phyloP scores from a whole-genome alignment of 2,888 invertebrate genomes.

The Drosophila histrio region DNA sequence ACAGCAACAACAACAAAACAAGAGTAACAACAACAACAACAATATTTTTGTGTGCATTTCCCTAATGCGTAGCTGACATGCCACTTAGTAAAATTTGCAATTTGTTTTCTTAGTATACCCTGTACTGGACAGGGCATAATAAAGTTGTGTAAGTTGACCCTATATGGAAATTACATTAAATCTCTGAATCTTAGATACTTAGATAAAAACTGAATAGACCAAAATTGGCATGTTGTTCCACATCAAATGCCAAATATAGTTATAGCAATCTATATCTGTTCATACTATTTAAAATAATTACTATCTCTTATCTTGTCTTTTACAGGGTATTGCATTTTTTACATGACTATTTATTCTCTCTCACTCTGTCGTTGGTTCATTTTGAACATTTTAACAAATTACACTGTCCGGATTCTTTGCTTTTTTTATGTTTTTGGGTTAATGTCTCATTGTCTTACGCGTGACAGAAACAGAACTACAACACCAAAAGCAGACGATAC shows the following conservation, averaged over 20 bases:
- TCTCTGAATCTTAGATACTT: background rate
- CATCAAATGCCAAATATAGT: background rate
- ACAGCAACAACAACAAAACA: slow-evolving; percentile 18
- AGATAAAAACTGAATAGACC: background rate
- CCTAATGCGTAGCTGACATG: slow-evolving; percentile 61
- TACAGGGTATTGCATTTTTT: slow-evolving; percentile 21
- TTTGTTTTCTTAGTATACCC: slow-evolving; percentile 22
- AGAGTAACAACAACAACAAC: slow-evolving; percentile 12
- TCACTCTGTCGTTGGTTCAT: background rate
- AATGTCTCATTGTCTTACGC: slow-evolving; percentile 73
- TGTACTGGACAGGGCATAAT: slow-evolving; percentile 6
- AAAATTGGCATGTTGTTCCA: background rate
- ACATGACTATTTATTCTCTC: background rate
- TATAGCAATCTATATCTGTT: background rate
- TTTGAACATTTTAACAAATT: slow-evolving; percentile 43
- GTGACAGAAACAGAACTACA: slow-evolving; percentile 32
- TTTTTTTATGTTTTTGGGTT: slow-evolving; percentile 66
- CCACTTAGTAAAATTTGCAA: slow-evolving; percentile 19
- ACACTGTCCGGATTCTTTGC: slow-evolving; percentile 28
- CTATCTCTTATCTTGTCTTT: background rate
- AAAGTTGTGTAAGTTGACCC: background rate
- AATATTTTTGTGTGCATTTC: slow-evolving; percentile 55
- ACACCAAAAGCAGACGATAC: slow-evolving; percentile 64
- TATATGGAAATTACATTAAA: background rate
- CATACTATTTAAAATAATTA: background rate